These are phyloP conservation scores for Allobates femoralis DNA, from an alignment of 2,797 vertebrate species.

Conservation along the genomic window DNA sequence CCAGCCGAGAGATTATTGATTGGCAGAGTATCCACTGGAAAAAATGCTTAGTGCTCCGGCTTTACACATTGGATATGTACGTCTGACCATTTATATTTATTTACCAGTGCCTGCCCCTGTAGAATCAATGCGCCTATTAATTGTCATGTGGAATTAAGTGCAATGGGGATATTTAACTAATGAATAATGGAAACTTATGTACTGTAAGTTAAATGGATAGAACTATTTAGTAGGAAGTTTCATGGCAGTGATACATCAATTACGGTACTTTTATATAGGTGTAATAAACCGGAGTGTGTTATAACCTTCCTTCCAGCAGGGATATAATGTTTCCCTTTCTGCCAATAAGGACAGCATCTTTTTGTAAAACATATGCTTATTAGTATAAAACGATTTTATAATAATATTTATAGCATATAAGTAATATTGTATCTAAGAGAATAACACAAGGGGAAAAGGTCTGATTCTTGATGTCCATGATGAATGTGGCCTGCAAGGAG, in stretches of 20 bases:
- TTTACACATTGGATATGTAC: constrained; percentile 78
- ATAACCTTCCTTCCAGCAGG: background rate
- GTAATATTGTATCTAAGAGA: background rate
- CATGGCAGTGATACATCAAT: background rate
- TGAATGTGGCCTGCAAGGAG: constrained; percentile 66
- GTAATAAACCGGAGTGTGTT: background rate
- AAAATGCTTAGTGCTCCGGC: constrained; percentile 78
- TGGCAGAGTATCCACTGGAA: constrained; percentile 79
- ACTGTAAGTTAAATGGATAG: constrained; percentile 3
- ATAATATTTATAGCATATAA: background rate
- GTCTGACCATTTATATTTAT: constrained; percentile 76
- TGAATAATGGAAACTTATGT: constrained; percentile 51
- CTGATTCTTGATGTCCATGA: constrained; percentile 19
- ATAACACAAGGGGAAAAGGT: background rate
- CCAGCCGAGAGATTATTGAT: constrained; percentile 82
- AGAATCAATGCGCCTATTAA: constrained; percentile 65
- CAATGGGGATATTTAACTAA: constrained; percentile 18
- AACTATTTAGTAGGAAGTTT: background rate
- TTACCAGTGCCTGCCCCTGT: constrained; percentile 36
- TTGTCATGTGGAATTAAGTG: constrained; percentile 67
- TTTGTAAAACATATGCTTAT: background rate
- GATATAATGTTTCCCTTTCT: background rate
- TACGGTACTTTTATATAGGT: constrained; percentile 3
- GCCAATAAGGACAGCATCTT: background rate
- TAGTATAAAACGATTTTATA: background rate